Evolutionary conservation across 2,797 vertebrate species (phyloP).

Genomic region (Naso thynnoides): DNA sequence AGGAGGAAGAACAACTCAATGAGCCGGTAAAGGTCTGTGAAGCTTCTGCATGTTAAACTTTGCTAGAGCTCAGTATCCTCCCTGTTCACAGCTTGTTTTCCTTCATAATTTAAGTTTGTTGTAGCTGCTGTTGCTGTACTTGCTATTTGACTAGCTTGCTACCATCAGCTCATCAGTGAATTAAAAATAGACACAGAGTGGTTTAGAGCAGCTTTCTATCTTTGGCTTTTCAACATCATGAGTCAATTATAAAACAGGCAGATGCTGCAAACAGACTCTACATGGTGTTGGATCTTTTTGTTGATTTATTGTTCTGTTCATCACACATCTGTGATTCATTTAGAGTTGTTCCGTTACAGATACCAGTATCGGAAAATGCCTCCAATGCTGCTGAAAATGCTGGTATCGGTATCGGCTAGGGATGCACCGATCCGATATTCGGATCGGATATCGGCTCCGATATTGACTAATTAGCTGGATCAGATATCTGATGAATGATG

Average conservation of each 20-base stretch:
- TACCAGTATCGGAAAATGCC: too few species aligned
- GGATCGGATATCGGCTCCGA: too few species aligned
- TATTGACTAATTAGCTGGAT: too few species aligned
- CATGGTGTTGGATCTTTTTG: background rate
- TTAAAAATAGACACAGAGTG: constrained; percentile 12
- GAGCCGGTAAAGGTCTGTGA: constrained; percentile 52
- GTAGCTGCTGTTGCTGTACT: constrained; percentile 32
- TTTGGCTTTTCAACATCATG: constrained; percentile 2
- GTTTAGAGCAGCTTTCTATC: constrained; percentile 18
- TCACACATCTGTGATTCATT: too few species aligned
- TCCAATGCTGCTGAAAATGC: too few species aligned
- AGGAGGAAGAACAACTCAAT: constrained; percentile 35
- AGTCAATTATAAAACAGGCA: background rate
- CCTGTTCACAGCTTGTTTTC: constrained; percentile 14
- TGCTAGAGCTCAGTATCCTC: constrained; percentile 13
- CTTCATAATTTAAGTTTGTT: constrained; percentile 21
- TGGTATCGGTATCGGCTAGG: too few species aligned
- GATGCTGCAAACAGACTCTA: background rate
- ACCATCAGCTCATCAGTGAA: constrained; percentile 12
- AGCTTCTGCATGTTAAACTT: constrained; percentile 33
- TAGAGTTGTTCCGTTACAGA: too few species aligned
- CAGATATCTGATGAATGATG: too few species aligned
- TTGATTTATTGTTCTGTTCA: background rate
- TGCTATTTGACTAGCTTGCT: constrained; percentile 30
- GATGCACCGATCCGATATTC: too few species aligned